These are phyloP conservation scores for Diaperis boleti DNA, from an alignment of 2,888 invertebrate species.

Conservation along the genomic window DNA sequence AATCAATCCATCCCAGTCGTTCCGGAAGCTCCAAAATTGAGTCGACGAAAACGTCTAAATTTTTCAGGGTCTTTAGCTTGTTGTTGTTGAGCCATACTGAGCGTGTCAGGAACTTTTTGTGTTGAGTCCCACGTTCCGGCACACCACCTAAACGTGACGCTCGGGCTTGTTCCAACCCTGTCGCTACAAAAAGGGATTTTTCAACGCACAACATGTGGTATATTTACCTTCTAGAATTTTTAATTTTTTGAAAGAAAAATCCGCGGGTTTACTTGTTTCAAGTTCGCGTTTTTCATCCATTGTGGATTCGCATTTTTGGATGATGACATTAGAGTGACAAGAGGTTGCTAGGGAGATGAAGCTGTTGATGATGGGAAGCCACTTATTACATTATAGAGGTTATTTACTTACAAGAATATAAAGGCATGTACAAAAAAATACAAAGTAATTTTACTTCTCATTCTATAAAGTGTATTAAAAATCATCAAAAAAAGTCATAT, in stretches of 20 bases:
- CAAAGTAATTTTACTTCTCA: no score
- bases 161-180: constrained; percentile 62
- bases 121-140: constrained; percentile 61
- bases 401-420: no score
- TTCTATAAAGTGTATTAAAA: no score
- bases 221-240: constrained; percentile 58
- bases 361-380: no score
- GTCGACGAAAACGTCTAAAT: constrained; percentile 62
- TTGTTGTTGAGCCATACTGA: constrained; percentile 70
- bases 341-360: constrained; percentile 11
- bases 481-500: no score
- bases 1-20: constrained; percentile 68
- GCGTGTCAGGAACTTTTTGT: constrained; percentile 65
- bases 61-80: constrained; percentile 60
- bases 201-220: no score
- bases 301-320: constrained; percentile 24
- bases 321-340: not conserved
- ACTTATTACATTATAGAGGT: no score
- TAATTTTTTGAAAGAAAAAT: constrained; percentile 65
- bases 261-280: constrained; percentile 62
- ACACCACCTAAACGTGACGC: constrained; percentile 63
- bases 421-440: no score
- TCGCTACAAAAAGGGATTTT: constrained; percentile 53
- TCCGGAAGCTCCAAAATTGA: constrained; percentile 64
- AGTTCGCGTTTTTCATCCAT: constrained; percentile 43